Conservation (phyloP, 2,797 vertebrate genomes). For the Anolis apletophallus region DNA sequence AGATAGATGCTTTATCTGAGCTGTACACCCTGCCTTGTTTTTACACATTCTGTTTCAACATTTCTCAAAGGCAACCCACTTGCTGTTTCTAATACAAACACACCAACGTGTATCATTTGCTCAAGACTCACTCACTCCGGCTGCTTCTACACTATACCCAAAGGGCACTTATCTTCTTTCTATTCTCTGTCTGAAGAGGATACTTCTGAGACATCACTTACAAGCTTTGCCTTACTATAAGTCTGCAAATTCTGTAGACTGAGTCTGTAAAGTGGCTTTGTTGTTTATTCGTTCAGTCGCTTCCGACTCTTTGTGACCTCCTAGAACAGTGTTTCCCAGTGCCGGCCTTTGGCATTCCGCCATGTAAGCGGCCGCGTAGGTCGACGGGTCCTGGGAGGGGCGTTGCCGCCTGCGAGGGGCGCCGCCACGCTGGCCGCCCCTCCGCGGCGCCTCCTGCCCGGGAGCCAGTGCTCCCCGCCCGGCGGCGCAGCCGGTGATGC, state of each 20-base stretch:
- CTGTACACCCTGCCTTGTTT: not conserved
- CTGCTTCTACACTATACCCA: not conserved
- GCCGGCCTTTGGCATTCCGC: too few relatives aligned
- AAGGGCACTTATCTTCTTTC: not conserved
- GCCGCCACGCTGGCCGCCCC: too few relatives aligned
- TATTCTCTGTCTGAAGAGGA: not conserved
- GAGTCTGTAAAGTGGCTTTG: not conserved
- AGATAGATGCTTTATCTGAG: constrained; percentile 14
- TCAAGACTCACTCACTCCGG: not conserved
- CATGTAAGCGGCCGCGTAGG: too few relatives aligned
- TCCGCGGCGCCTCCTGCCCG: too few relatives aligned
- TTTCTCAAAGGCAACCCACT: constrained; percentile 8
- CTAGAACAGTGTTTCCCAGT: too few relatives aligned
- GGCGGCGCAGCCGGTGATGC: too few relatives aligned
- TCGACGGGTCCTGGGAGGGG: too few relatives aligned
- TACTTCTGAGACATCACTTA: not conserved
- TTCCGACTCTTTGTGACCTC: too few relatives aligned
- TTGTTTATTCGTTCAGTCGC: too few relatives aligned
- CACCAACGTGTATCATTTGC: too few relatives aligned
- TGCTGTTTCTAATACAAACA: not conserved
- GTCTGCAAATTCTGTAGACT: not conserved
- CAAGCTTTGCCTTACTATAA: not conserved
- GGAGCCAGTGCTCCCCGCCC: too few relatives aligned
- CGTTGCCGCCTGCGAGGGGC: too few relatives aligned
- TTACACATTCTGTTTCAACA: not conserved